Evolutionary conservation across 23 tunicate species (phyloP).

Genomic region (Halocynthia roretzi): DNA sequence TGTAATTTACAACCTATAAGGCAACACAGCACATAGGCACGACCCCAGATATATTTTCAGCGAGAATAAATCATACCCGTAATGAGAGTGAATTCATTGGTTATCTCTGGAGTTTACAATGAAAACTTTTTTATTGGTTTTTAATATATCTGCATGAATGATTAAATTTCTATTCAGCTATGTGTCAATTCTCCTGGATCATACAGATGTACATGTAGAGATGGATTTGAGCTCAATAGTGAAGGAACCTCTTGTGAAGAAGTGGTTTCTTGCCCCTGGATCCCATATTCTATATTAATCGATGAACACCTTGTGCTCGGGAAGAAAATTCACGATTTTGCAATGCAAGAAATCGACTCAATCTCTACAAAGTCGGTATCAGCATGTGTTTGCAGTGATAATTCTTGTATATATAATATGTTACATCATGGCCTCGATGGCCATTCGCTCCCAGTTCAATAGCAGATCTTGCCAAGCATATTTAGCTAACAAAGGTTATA

Average conservation of each 20-base stretch:
- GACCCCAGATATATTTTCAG: no score
- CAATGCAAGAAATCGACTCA: neutral
- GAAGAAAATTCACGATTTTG: neutral
- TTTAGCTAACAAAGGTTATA: no score
- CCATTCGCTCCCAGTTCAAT: no score
- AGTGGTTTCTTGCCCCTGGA: neutral
- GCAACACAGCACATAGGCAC: no score
- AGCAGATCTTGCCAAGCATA: no score
- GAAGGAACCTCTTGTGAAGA: conserved; percentile 47
- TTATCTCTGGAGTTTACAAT: no score
- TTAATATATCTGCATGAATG: neutral
- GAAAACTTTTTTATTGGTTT: neutral
- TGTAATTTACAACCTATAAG: no score
- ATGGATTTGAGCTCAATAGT: conserved; percentile 20
- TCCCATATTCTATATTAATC: neutral
- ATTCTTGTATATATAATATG: neutral
- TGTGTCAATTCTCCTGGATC: conserved; percentile 43
- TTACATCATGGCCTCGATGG: no score
- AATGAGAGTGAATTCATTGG: no score
- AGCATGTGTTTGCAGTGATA: neutral
- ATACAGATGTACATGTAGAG: conserved; percentile 30
- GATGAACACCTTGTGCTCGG: neutral
- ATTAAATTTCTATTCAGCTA: neutral
- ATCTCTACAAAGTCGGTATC: no score
- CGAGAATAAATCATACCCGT: no score